These are phyloP conservation scores for Orchesella flavescens DNA, from an alignment of 2,888 invertebrate genomes.

Conservation along the genomic window DNA sequence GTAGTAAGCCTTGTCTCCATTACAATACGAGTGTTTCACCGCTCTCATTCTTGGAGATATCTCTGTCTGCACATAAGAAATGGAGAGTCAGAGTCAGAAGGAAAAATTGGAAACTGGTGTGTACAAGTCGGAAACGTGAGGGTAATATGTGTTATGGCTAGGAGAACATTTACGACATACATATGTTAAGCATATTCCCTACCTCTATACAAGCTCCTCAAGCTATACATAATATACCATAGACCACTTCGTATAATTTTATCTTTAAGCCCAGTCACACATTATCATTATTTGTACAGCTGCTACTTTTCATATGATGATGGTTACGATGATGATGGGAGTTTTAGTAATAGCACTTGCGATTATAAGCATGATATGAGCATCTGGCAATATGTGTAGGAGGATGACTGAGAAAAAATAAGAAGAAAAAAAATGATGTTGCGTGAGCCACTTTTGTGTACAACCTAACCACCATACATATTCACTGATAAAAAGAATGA, in stretches of 20 bases:
- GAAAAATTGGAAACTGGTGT: constrained; percentile 43
- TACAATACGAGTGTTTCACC: constrained; percentile 8
- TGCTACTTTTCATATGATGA: constrained; percentile 61
- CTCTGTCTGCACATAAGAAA: too few species aligned
- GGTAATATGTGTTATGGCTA: constrained; percentile 46
- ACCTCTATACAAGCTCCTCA: background rate
- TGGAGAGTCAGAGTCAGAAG: constrained; percentile 2
- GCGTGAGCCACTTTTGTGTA: constrained; percentile 51
- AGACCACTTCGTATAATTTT: constrained; percentile 49
- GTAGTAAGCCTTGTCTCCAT: constrained; percentile 1
- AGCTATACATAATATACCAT: background rate
- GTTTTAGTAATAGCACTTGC: constrained; percentile 33
- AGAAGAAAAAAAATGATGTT: constrained; percentile 27
- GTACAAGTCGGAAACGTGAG: constrained; percentile 44
- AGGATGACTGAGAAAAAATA: too few species aligned
- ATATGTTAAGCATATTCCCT: background rate
- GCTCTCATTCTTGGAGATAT: background rate
- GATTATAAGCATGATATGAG: constrained; percentile 31
- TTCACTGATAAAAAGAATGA: too few species aligned
- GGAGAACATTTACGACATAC: constrained; percentile 22
- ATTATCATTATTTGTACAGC: constrained; percentile 65
- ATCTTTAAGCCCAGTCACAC: constrained; percentile 63
- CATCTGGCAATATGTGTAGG: constrained; percentile 27
- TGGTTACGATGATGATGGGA: constrained; percentile 33
- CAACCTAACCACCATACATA: too few species aligned